Percentiles rank a stretch among this genome's conserved stretches.
phyloP scores from a whole-genome alignment of 2,797 vertebrate species.

The Eulemur mongoz region DNA sequence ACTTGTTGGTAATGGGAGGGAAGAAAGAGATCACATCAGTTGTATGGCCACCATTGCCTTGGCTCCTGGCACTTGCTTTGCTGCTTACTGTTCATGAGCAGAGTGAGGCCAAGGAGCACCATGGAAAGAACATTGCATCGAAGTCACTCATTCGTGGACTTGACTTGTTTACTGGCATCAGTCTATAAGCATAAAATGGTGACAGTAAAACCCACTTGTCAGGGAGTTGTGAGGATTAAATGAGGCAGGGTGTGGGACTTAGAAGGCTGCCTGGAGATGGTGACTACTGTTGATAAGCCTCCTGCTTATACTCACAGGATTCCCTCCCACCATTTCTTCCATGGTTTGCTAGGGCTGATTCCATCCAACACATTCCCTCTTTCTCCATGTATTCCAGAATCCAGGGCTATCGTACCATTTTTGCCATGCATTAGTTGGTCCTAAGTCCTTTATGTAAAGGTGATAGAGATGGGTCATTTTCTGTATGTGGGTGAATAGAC shows the following conservation, averaged over 20 bases:
- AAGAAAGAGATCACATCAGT: background rate
- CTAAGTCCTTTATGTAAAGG: slow-evolving; percentile 36
- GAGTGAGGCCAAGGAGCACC: background rate
- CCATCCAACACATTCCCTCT: background rate
- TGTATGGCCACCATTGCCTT: background rate
- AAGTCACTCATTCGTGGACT: background rate
- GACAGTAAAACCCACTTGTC: background rate
- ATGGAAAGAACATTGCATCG: background rate
- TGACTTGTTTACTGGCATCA: background rate
- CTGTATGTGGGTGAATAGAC: background rate
- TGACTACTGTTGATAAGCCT: background rate
- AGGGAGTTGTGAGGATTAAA: background rate
- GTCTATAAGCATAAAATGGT: slow-evolving; percentile 6
- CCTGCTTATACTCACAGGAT: slow-evolving; percentile 9
- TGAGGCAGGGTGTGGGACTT: background rate
- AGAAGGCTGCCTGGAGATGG: background rate
- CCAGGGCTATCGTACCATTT: background rate
- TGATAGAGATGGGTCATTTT: background rate
- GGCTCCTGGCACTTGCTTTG: background rate
- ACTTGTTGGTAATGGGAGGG: background rate
- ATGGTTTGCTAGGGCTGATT: background rate
- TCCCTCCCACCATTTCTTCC: background rate
- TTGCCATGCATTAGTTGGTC: background rate
- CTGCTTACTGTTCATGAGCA: background rate
- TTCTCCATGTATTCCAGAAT: background rate